Conservation (phyloP, 2,113 vertebrate species). For the Trematocara unimaculatum region DNA sequence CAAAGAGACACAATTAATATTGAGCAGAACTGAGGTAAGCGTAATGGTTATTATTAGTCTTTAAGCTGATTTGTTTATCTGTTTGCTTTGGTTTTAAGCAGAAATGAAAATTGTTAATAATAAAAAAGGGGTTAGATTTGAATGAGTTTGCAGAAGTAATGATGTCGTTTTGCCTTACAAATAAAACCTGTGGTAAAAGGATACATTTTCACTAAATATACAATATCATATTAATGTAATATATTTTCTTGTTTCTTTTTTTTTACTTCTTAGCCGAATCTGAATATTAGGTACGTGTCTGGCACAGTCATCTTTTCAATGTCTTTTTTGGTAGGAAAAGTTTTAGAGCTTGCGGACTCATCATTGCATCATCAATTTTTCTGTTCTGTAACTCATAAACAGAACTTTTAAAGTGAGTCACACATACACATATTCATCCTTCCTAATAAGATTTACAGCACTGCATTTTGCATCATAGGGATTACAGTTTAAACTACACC, state of each 20-base stretch:
- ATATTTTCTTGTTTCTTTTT: background rate
- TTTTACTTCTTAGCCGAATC: background rate
- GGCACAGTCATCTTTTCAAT: background rate
- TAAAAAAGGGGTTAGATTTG: rapidly evolving
- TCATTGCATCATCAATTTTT: background rate
- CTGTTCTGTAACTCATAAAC: background rate
- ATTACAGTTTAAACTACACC: background rate
- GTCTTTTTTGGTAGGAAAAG: background rate
- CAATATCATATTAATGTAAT: background rate
- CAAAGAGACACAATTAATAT: background rate
- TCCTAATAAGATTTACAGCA: background rate
- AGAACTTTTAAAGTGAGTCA: background rate
- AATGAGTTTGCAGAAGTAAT: background rate
- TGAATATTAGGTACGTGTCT: background rate
- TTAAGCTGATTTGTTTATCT: background rate
- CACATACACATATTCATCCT: background rate
- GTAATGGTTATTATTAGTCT: background rate
- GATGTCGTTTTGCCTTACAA: background rate
- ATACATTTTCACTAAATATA: background rate
- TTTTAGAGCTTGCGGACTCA: background rate
- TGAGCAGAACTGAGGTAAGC: background rate
- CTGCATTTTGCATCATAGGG: background rate
- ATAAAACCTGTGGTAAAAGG: background rate
- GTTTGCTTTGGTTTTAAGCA: background rate
- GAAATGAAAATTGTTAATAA: background rate